Base-by-base conservation (phyloP, 2,113 vertebrate species). In the Ochotona curzoniae region DNA sequence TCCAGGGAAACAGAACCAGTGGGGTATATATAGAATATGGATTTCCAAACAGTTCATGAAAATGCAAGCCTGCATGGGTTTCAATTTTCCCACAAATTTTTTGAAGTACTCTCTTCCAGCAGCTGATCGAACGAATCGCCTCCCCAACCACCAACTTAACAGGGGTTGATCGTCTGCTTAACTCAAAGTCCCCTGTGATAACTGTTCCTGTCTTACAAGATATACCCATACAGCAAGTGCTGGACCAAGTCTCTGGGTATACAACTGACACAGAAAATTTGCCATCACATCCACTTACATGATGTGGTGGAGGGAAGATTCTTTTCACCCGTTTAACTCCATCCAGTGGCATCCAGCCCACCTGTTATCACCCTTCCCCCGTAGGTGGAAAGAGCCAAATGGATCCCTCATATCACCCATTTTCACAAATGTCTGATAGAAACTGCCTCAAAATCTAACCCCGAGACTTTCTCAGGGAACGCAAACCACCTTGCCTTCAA, bases 401-500 rank as follows among this genome's bases (percentile, higher is more conserved):
- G 8, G 32, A 18, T 1, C 25, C 38, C 70, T 63, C 11, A 14
- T 15, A 78, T 67, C 60, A n/a, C 63, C 73, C 61, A 66, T 26
- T 51, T 61, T n/a, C 15, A 51, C 81, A 67, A 8, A 76, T 60
- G 38, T 66, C 47, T 81, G 57, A 49, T 3, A 75, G 73, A 84
- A 74, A 38, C 10, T 5, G 35, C 25, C 49, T 17, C 4, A 66
- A 51, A 93, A 63, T 74, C 38, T 63, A 69, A 73, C 26, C 74
- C 47, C 30, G 60, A 83, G 63, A 73, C 61, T 83, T 83, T 38
- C 49, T 61, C 63, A 69, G 79, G 49, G 54, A 78, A 75, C 60
- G 66, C 86, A 92, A 93, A 51, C 47, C 30, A 61, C 57, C 30
- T 93, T 93, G 71, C 44, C 78, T 93, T 66, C 35, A 87, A 82